Conservation (phyloP, 2,797 vertebrate genomes). For the Staurois parvus region DNA sequence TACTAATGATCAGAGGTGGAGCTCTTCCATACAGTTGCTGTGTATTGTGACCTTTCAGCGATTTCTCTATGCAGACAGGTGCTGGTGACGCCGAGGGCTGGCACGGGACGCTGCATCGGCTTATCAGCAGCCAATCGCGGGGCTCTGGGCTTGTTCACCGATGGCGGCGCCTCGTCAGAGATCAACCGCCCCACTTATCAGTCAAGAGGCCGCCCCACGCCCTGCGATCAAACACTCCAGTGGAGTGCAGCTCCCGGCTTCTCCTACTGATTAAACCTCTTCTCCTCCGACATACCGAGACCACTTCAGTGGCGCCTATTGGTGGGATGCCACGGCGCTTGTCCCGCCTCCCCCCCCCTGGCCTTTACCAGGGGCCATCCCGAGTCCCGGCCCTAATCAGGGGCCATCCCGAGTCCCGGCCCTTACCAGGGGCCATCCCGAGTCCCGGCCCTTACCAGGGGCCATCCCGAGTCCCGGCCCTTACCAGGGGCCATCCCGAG, state of each 20-base stretch:
- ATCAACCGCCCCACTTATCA: slow-evolving; percentile 12
- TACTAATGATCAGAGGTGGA: too few species aligned
- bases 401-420: background rate
- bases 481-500: background rate
- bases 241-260: background rate
- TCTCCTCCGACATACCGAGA: background rate
- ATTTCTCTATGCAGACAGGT: too few species aligned
- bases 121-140: background rate
- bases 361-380: too few species aligned
- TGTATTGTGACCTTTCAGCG: too few species aligned
- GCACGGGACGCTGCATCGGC: background rate
- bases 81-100: background rate
- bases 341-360: too few species aligned
- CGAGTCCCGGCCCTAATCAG: background rate
- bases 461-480: background rate
- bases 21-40: too few species aligned
- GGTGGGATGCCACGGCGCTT: background rate
- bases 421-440: too few species aligned
- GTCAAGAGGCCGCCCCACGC: slow-evolving; percentile 25
- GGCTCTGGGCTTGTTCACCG: too few species aligned
- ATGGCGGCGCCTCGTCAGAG: too few species aligned
- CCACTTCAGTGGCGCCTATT: slow-evolving; percentile 1
- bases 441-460: background rate
- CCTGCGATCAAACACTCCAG: slow-evolving; percentile 22
- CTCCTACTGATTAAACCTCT: background rate